Percentiles rank a stretch among this genome's conserved stretches.
Evolutionary conservation across 2,797 vertebrate species (phyloP).

Genomic region (Amblyraja radiata): DNA sequence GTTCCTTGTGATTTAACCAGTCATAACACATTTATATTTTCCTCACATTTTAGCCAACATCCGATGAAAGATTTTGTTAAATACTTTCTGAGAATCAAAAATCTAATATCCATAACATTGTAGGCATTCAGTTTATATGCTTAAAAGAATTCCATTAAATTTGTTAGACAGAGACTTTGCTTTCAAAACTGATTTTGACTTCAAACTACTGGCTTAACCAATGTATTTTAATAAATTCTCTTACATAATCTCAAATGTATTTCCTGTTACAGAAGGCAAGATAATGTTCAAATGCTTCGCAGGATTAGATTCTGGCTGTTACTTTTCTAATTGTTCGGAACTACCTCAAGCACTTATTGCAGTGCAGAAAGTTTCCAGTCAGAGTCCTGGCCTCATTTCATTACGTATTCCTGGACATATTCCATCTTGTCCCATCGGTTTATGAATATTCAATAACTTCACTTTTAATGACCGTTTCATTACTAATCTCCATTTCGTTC

Average conservation of each 20-base stretch:
- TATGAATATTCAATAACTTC: neutral
- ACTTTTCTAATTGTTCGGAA: neutral
- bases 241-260: neutral
- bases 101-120: neutral
- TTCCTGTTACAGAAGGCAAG: neutral
- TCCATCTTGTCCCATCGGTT: neutral
- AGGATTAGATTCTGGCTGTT: neutral
- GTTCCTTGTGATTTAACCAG: neutral
- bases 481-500: neutral
- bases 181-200: neutral
- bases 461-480: conserved; percentile 17
- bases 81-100: conserved; percentile 13
- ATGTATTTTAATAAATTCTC: neutral
- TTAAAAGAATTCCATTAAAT: conserved; percentile 17
- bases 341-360: neutral
- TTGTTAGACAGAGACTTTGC: neutral
- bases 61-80: neutral
- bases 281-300: neutral
- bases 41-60: neutral
- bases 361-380: neutral
- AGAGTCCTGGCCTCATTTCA: neutral
- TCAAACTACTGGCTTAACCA: neutral
- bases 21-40: neutral
- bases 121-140: neutral
- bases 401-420: neutral